phyloP scores from a whole-genome alignment of 2,888 invertebrate species.

The Erebia aethiops region DNA sequence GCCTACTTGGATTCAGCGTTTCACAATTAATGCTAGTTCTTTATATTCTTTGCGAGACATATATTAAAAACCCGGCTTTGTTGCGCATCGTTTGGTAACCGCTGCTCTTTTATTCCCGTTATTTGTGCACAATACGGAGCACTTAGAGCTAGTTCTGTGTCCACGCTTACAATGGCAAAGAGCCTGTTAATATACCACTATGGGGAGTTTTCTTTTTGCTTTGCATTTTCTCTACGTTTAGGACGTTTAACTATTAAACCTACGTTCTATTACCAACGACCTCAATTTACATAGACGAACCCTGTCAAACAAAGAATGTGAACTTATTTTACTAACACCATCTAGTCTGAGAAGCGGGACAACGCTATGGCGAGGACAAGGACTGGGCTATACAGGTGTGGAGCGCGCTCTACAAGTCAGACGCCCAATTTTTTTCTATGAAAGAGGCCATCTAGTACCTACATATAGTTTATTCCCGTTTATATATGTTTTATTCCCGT shows the following conservation, averaged over 20 bases:
- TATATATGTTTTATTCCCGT: too few relatives aligned
- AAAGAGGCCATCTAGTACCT: too few relatives aligned
- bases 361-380: too few relatives aligned
- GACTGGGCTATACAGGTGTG: too few relatives aligned
- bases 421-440: too few relatives aligned
- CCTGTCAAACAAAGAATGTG: too few relatives aligned
- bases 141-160: slow-evolving; percentile 37
- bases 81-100: slow-evolving; percentile 36
- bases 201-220: slow-evolving; percentile 27
- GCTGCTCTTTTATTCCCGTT: slow-evolving; percentile 39
- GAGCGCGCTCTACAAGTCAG: too few relatives aligned
- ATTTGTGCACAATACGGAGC: slow-evolving; percentile 36
- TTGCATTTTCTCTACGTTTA: neutral
- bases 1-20: slow-evolving; percentile 11
- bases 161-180: slow-evolving; percentile 34
- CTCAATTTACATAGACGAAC: too few relatives aligned
- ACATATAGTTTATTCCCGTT: too few relatives aligned
- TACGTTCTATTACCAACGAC: too few relatives aligned
- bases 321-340: too few relatives aligned
- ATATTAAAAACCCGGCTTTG: slow-evolving; percentile 41
- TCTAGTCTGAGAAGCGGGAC: too few relatives aligned
- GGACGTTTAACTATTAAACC: neutral
- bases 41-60: slow-evolving; percentile 37
- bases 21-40: slow-evolving; percentile 22
- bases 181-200: slow-evolving; percentile 32